Conservation (phyloP, 2,888 invertebrate genomes). For the Allacma fusca region DNA sequence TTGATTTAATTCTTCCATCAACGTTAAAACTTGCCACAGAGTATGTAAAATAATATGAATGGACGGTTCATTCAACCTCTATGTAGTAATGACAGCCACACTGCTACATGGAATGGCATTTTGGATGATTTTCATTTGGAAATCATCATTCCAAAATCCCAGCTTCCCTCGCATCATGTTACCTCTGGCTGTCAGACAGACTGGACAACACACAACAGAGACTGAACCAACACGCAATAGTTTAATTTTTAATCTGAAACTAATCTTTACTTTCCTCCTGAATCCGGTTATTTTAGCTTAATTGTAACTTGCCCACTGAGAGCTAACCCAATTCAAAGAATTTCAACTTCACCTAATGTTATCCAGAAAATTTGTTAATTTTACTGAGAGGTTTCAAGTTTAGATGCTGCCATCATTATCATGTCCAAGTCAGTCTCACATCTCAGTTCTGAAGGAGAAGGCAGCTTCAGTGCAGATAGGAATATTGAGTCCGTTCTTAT, state of each 20-base stretch:
- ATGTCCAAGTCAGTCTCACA: not conserved
- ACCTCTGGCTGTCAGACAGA: not conserved
- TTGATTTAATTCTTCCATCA: slow-evolving; percentile 31
- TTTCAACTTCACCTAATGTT: too few relatives aligned
- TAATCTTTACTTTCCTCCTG: not conserved
- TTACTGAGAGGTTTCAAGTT: not conserved
- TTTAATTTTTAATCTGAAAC: not conserved
- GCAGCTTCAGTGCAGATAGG: slow-evolving; percentile 13
- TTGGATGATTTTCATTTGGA: not conserved
- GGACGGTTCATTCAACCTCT: slow-evolving; percentile 8
- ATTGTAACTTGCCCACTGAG: not conserved
- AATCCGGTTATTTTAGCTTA: not conserved
- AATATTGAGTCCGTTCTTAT: slow-evolving; percentile 54
- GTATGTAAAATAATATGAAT: slow-evolving; percentile 16
- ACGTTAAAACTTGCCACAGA: slow-evolving; percentile 3
- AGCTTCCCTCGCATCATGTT: slow-evolving; percentile 12
- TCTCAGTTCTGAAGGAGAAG: not conserved
- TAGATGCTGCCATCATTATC: not conserved
- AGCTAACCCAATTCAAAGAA: not conserved
- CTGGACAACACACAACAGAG: slow-evolving; percentile 16
- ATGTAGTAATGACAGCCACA: not conserved
- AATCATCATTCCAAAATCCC: slow-evolving; percentile 16
- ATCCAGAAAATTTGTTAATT: too few relatives aligned
- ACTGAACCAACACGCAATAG: slow-evolving; percentile 11
- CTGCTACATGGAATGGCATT: slow-evolving; percentile 14